Conservation (phyloP, 2,888 invertebrate species). For the Eristalis tenax region DNA sequence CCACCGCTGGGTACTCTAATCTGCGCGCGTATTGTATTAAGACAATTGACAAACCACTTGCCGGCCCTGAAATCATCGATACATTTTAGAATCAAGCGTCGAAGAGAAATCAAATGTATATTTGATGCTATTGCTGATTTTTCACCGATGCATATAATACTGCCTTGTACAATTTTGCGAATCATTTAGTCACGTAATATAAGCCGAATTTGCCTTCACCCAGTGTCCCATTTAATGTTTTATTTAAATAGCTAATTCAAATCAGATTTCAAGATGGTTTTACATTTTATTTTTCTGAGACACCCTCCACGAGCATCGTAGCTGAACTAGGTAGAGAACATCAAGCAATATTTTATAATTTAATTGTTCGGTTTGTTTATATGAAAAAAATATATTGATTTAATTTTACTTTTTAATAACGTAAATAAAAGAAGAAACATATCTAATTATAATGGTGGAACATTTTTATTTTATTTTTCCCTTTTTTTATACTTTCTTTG, state of each 20-base stretch:
- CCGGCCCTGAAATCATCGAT: too few species aligned
- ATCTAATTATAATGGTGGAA: conserved; percentile 41
- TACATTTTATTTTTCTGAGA: not conserved
- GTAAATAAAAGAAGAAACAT: conserved; percentile 48
- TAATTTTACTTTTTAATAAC: conserved; percentile 50
- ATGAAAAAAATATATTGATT: conserved; percentile 37
- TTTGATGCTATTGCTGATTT: too few species aligned
- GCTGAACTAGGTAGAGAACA: not conserved
- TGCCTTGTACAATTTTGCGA: too few species aligned
- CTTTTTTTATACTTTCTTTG: not conserved
- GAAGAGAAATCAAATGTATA: too few species aligned
- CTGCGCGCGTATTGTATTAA: too few species aligned
- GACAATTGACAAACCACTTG: too few species aligned
- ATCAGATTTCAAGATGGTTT: not conserved
- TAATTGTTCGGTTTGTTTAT: conserved; percentile 53
- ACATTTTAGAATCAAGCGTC: too few species aligned
- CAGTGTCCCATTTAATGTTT: not conserved
- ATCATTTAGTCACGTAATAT: too few species aligned
- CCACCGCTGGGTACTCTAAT: too few species aligned
- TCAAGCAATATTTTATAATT: conserved; percentile 17
- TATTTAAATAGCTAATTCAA: not conserved
- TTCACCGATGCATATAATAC: too few species aligned
- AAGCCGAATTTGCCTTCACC: not conserved
- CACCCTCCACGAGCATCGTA: not conserved
- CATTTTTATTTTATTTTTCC: conserved; percentile 40